Base-by-base conservation (phyloP, 2,888 invertebrate genomes). In the Rutpela maculata region DNA sequence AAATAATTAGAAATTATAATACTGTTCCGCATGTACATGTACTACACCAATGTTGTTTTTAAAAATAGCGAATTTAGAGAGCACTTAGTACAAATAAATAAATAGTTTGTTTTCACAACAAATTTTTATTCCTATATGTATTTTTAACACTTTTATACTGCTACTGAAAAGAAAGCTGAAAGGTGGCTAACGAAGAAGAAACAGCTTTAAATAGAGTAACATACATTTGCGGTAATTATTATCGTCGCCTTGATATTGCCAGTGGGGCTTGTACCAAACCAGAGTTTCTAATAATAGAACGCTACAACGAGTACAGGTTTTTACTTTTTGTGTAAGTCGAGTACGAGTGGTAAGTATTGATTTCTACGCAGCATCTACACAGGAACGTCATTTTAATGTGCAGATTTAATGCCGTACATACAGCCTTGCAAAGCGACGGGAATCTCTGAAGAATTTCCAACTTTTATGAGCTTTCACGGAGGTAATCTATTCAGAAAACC, bases 281-380 rank as follows among this genome's bases (percentile, higher is more conserved):
- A 50, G n/a, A 50, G n/a, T 7, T 50, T 50, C 50, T 50, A 50
- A 50, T 50, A 50, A 50, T 50, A 50, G 50, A 50, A 50, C n/a
- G 50, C n/a, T 50, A 50, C n/a, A 50, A n/a, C n/a, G 50, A 50
- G 15, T 50, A 50, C 50, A 50, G n/a, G 50, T 50, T 50, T 50
- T 50, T 50, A 50, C 50, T 50, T 50, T 50, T 50, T 35, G 22
- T 43, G 43, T 15, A 50, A n/a, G 7, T 15, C n/a, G n/a, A 50
- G 50, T 50, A 50, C 50, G n/a, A 50, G 50, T 50, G 50, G 50
- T 50, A 50, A 50, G 50, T 50, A 50, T 50, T 50, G 50, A n/a
- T 50, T 50, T 50, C 50, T 50, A 15, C 50, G 50, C 50, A 50
- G 50, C n/a, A n/a, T 50, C 50, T 7, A n/a, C 50, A 50, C 50